A percentile compares a stretch with the other conserved stretches of the same genome.
Evolutionary conservation across 2,888 invertebrate species (phyloP).

Genomic region (Phaonia tiefii): DNA sequence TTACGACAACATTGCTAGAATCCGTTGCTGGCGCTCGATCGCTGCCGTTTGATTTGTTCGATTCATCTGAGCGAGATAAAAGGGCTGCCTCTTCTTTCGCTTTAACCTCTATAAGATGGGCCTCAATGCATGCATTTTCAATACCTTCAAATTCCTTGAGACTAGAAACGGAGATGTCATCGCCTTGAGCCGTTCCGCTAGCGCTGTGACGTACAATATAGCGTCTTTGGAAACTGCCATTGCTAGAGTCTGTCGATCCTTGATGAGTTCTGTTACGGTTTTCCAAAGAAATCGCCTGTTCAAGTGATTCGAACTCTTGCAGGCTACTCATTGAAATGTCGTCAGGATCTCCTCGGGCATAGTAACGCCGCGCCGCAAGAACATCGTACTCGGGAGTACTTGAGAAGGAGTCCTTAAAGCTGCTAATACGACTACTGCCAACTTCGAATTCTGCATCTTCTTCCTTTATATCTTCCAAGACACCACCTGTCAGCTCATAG

Average conservation of each 20-base stretch:
- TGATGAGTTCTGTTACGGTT: slow-evolving; percentile 85
- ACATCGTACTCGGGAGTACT: slow-evolving; percentile 96
- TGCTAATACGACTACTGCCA: slow-evolving; percentile 86
- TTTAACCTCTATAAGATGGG: slow-evolving; percentile 89
- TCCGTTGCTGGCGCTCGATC: slow-evolving; percentile 70
- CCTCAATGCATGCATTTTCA: slow-evolving; percentile 93
- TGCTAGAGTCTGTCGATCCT: slow-evolving; percentile 92
- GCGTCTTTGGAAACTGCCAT: slow-evolving; percentile 89
- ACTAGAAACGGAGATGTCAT: slow-evolving; percentile 92
- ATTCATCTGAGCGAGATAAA: slow-evolving; percentile 81
- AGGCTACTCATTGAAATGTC: slow-evolving; percentile 95
- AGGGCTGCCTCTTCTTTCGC: slow-evolving; percentile 93
- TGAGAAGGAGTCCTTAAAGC: slow-evolving; percentile 92
- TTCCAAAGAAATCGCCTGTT: slow-evolving; percentile 90
- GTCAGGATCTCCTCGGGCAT: slow-evolving; percentile 90
- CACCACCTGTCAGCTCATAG: slow-evolving; percentile 90
- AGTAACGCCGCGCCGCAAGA: slow-evolving; percentile 87
- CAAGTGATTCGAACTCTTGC: slow-evolving; percentile 96
- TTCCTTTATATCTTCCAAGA: slow-evolving; percentile 94
- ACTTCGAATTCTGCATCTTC: slow-evolving; percentile 95
- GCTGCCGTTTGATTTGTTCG: slow-evolving; percentile 79
- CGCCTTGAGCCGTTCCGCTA: slow-evolving; percentile 81
- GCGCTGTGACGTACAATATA: slow-evolving; percentile 87
- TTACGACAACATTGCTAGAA: slow-evolving; percentile 70
- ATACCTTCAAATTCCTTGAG: slow-evolving; percentile 95